These are phyloP conservation scores for Danio jaintianensis DNA, from an alignment of 2,797 vertebrate species.

Conservation along the genomic window DNA sequence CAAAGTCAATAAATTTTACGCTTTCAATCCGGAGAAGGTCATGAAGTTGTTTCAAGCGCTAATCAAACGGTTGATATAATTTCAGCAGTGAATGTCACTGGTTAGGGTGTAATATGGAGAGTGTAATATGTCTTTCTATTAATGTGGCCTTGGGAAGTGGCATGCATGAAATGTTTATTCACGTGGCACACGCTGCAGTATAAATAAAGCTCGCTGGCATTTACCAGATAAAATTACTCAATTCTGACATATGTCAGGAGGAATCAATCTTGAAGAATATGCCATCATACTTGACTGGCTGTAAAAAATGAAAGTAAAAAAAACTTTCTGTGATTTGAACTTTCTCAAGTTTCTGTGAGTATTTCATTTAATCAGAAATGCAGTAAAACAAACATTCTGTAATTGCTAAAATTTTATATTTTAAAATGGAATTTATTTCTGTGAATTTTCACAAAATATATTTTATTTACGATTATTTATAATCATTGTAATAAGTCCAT, in stretches of 20 bases:
- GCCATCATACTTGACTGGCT: background rate
- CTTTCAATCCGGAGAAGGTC: constrained; percentile 44
- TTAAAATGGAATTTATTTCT: too few relatives aligned
- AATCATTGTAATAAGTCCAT: too few relatives aligned
- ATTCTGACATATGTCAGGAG: constrained; percentile 3
- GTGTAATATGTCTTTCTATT: constrained; percentile 29
- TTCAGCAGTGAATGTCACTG: constrained; percentile 32
- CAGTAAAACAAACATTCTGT: too few relatives aligned
- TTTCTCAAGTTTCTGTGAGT: too few relatives aligned
- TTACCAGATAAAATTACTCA: constrained; percentile 14
- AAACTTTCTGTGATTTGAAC: too few relatives aligned
- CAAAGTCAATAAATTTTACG: constrained; percentile 48
- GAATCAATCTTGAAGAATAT: background rate
- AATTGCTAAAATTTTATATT: too few relatives aligned
- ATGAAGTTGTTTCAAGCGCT: constrained; percentile 19
- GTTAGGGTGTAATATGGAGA: background rate
- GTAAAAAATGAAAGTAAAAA: too few relatives aligned
- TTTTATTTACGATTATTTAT: too few relatives aligned
- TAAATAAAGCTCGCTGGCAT: constrained; percentile 34
- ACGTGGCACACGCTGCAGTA: background rate
- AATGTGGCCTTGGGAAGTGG: constrained; percentile 1
- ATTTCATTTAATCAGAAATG: too few relatives aligned
- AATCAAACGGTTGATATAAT: constrained; percentile 43
- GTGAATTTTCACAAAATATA: too few relatives aligned
- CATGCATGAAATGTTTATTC: constrained; percentile 18